Base-by-base conservation (phyloP, 2,888 invertebrate genomes). In the Thereva unica region DNA sequence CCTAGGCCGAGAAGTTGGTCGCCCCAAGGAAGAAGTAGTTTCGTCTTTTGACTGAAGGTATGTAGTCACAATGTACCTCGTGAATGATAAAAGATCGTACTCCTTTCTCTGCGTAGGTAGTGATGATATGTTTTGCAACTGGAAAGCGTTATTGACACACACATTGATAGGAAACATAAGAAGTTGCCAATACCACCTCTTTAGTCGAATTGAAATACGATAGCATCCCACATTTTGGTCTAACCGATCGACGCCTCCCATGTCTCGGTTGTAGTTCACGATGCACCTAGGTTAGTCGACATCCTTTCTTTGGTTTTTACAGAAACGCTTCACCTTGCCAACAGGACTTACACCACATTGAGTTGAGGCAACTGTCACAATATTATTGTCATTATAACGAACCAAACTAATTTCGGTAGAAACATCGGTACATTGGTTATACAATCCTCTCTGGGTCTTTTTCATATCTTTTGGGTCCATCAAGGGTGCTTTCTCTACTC, bases 121-220 rank as follows among this genome's bases (percentile, higher is more conserved):
- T 37, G 55, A 37, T 6, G 41, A 55, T 57, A 35, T 38, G 6
- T 47, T 45, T 1, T 3, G 10, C 7, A 45, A 45, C 38, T 45
- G 5, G 23, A 59, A 59, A 1, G 59, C 35, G 10, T 59, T 59
- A 3, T 59, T 44, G 1, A 59, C 2, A 45, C 1, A 59, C 2
- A 40, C 45, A 40, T 44, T 59, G 4, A 59, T 3, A 5, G 59
- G 59, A 1, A 45, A 59, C 47, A 47, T 47, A 45, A 44, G 47
- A 5, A 59, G 45, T 34, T 59, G 59, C 59, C 47, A 59, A 37
- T 59, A 59, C 59, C 47, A 59, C 35, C 5, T 44, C 45, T 59
- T 59, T 1, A 2, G 3, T 1, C 47, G 45, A 40, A 59, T 59
- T 6, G 42, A 3, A 34, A 47, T 59, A 1, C 63, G 63, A 5